Conservation (phyloP, 2,113 vertebrate species). For the Mastomys natalensis region DNA sequence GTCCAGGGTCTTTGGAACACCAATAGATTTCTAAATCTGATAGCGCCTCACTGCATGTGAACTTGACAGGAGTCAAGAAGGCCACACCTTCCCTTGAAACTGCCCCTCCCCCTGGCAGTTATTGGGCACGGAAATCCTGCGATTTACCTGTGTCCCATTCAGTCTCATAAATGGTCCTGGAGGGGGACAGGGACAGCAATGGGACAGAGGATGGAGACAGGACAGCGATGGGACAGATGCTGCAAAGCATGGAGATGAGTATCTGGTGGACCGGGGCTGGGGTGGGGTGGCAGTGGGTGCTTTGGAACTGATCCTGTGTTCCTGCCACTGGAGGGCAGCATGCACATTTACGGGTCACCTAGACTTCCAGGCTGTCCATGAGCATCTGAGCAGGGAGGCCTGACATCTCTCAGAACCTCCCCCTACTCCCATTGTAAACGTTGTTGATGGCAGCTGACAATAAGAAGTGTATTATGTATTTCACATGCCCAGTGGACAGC, state of each 20-base stretch:
- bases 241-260: background rate
- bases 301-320: background rate
- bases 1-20: background rate
- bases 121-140: accelerated
- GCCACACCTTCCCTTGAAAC: background rate
- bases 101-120: too few species aligned
- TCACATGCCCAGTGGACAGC: background rate
- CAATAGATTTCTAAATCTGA: background rate
- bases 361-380: background rate
- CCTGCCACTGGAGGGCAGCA: background rate
- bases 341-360: background rate
- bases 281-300: too few species aligned
- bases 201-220: too few species aligned
- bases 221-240: background rate
- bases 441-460: background rate
- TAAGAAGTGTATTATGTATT: background rate
- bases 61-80: background rate
- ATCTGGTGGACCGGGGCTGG: background rate
- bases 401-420: background rate
- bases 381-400: background rate
- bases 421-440: background rate
- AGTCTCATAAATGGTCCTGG: accelerated
- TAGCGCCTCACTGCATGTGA: background rate
- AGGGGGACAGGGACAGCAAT: background rate
- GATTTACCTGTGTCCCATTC: background rate